Percentiles rank a stretch among this genome's conserved stretches.
Evolutionary conservation across 2,888 invertebrate species (phyloP).

Genomic region (Litoditis marina): DNA sequence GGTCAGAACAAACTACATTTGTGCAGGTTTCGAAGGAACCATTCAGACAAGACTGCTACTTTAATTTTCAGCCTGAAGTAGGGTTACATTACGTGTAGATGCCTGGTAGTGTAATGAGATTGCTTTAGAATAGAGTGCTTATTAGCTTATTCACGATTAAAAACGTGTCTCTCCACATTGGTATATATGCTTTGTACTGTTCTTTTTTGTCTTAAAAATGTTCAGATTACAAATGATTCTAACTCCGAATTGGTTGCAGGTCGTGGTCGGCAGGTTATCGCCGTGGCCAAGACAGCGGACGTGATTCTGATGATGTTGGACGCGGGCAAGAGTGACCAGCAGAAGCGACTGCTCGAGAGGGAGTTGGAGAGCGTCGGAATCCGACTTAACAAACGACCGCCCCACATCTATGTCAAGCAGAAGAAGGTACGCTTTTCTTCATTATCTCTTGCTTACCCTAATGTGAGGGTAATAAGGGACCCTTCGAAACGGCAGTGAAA

Average conservation of each 20-base stretch:
- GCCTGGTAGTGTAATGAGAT: too few relatives aligned
- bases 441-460: neutral
- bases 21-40: too few relatives aligned
- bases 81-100: too few relatives aligned
- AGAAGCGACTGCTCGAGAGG: conserved; percentile 75
- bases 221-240: neutral
- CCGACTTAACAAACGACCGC: conserved; percentile 86
- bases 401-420: conserved; percentile 97
- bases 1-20: too few relatives aligned
- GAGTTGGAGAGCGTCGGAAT: conserved; percentile 98
- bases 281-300: conserved; percentile 96
- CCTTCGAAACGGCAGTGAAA: too few relatives aligned
- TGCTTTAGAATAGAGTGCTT: too few relatives aligned
- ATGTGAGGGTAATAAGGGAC: neutral
- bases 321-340: conserved; percentile 95
- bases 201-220: neutral
- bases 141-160: too few relatives aligned
- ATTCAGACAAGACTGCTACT: too few relatives aligned
- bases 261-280: conserved; percentile 76
- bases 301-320: conserved; percentile 98
- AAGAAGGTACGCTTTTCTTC: conserved; percentile 40
- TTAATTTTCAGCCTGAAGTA: too few relatives aligned
- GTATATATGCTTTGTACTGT: too few relatives aligned
- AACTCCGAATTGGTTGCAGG: conserved; percentile 24
- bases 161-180: too few relatives aligned